A percentile compares a stretch with the other conserved stretches of the same genome.
phyloP scores from a whole-genome alignment of 2,113 vertebrate species.

The Scalopus aquaticus region DNA sequence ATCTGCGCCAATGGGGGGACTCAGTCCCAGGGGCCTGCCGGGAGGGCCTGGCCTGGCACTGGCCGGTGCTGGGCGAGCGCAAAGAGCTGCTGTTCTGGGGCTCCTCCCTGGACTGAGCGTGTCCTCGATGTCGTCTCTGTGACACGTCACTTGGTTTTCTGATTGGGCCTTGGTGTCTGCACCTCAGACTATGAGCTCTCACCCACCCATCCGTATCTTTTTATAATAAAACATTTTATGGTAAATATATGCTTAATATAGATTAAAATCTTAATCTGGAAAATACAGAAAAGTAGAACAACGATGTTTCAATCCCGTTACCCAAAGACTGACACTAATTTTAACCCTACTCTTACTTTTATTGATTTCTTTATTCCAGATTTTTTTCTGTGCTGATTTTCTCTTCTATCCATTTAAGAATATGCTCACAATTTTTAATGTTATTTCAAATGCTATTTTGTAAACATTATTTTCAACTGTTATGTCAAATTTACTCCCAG shows the following conservation, averaged over 20 bases:
- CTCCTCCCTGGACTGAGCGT: too few species aligned
- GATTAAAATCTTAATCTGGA: constrained; percentile 7
- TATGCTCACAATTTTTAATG: background rate
- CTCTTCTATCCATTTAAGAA: background rate
- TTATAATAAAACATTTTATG: background rate
- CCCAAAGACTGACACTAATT: background rate
- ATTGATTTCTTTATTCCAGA: background rate
- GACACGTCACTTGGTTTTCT: background rate
- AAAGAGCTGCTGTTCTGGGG: too few species aligned
- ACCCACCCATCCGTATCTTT: background rate
- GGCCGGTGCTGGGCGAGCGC: background rate
- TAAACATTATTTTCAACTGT: background rate
- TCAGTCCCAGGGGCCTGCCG: background rate
- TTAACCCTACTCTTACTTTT: background rate
- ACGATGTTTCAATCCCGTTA: background rate
- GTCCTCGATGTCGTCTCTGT: too few species aligned
- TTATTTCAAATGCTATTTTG: background rate
- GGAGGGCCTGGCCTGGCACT: background rate
- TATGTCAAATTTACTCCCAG: background rate
- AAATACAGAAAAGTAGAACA: background rate
- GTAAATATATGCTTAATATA: background rate
- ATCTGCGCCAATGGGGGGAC: background rate
- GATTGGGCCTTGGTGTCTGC: background rate
- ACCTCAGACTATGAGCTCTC: background rate
- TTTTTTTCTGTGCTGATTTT: background rate